Evolutionary conservation across 2,113 vertebrate genomes (phyloP).

Genomic region (Galeopterus variegatus): DNA sequence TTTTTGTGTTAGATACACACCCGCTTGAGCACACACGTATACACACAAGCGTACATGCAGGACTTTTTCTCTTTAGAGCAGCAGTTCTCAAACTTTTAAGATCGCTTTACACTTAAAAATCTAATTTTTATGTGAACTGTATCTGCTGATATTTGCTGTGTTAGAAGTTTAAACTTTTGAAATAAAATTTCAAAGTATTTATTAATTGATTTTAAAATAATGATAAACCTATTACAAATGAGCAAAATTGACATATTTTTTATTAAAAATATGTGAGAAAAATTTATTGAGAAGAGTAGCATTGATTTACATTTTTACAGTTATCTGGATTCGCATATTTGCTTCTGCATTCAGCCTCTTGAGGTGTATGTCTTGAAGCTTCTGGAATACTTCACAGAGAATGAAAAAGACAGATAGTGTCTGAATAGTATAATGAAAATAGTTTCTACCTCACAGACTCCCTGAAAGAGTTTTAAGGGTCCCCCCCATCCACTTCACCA

Average conservation of each 20-base stretch:
- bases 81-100: not conserved
- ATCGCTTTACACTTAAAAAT: not conserved
- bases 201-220: not conserved
- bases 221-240: not conserved
- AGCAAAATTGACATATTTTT: not conserved
- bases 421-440: not conserved
- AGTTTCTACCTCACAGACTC: not conserved
- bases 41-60: too few species aligned
- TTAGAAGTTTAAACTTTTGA: not conserved
- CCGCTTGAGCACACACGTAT: not conserved
- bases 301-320: not conserved
- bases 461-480: not conserved
- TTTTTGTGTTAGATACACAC: not conserved
- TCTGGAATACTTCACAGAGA: not conserved
- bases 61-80: not conserved
- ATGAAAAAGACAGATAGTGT: not conserved
- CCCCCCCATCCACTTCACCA: not conserved
- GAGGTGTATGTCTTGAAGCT: not conserved
- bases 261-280: slow-evolving; percentile 19
- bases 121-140: not conserved
- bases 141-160: not conserved
- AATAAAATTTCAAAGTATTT: not conserved
- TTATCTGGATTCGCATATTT: not conserved
- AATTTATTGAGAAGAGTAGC: not conserved
- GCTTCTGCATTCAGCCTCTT: not conserved